A percentile compares a stretch with the other conserved stretches of the same genome.
Evolutionary conservation across 2,888 invertebrate genomes (phyloP).

Genomic region (Brassicogethes aeneus): DNA sequence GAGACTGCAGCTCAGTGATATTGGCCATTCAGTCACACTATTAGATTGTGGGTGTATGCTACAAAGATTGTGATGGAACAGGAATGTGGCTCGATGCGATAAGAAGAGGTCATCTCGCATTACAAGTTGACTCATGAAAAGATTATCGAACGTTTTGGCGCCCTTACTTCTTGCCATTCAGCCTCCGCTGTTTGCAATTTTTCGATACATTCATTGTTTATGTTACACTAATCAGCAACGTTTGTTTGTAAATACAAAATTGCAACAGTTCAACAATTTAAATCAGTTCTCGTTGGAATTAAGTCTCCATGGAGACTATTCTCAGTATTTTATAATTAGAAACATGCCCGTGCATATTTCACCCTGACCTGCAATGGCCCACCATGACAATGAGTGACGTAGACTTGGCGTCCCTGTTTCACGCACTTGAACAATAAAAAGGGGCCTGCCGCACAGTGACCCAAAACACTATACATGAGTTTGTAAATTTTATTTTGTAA

Average conservation of each 20-base stretch:
- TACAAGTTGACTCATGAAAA: conserved; percentile 15
- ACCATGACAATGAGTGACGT: conserved; percentile 6
- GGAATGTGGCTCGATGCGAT: conserved; percentile 9
- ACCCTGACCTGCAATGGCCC: conserved; percentile 7
- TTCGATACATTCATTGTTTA: no score
- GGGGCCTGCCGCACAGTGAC: conserved; percentile 8
- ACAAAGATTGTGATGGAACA: background rate
- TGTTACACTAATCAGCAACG: no score
- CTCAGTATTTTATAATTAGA: background rate
- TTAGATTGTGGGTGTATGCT: background rate
- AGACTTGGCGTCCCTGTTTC: conserved; percentile 14
- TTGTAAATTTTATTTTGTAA: no score
- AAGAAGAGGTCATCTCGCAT: conserved; percentile 17
- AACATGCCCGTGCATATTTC: conserved; percentile 11
- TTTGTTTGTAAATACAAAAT: no score
- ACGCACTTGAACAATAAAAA: conserved; percentile 17
- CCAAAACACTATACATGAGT: no score
- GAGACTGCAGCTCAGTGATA: no score
- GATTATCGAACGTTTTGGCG: background rate
- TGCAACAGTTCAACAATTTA: no score
- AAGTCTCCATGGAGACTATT: no score
- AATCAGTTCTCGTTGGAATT: no score
- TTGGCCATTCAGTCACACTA: no score
- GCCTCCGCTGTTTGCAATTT: no score
- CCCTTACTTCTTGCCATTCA: no score